These are phyloP conservation scores for Chiloscyllium plagiosum DNA, from an alignment of 2,113 vertebrate species.

Conservation along the genomic window DNA sequence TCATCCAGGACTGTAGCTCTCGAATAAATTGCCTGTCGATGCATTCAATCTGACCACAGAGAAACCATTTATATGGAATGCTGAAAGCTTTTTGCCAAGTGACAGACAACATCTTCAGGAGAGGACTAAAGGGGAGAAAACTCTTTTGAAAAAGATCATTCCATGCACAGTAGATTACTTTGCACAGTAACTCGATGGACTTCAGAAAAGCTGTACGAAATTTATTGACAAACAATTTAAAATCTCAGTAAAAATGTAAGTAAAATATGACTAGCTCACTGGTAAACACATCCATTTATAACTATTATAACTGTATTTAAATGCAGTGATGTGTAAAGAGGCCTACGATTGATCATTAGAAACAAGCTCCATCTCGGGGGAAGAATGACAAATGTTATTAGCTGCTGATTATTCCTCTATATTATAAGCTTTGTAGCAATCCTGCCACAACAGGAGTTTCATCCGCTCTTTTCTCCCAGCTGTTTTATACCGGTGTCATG, in stretches of 20 bases:
- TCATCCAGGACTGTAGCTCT: background rate
- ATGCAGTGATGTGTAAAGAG: background rate
- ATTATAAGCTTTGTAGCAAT: background rate
- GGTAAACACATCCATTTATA: background rate
- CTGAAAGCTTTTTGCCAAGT: background rate
- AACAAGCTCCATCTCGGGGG: background rate
- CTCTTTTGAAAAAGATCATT: too few relatives aligned
- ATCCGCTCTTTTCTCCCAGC: background rate
- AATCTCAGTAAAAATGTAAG: background rate
- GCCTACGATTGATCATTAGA: background rate
- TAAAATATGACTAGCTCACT: background rate
- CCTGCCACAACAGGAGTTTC: background rate
- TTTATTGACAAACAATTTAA: background rate
- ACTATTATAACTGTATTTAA: background rate
- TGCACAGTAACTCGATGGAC: background rate
- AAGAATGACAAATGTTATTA: background rate
- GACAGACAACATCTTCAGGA: background rate
- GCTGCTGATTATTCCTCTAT: background rate
- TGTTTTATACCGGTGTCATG: background rate
- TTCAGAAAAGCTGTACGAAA: background rate
- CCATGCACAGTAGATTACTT: background rate
- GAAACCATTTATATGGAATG: background rate
- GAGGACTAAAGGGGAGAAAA: background rate
- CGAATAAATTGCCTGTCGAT: background rate
- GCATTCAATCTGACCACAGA: background rate